Percentiles rank a stretch among this genome's conserved stretches.
Conservation (phyloP, 1,140 invertebrate species). For the Ostrea edulis region DNA sequence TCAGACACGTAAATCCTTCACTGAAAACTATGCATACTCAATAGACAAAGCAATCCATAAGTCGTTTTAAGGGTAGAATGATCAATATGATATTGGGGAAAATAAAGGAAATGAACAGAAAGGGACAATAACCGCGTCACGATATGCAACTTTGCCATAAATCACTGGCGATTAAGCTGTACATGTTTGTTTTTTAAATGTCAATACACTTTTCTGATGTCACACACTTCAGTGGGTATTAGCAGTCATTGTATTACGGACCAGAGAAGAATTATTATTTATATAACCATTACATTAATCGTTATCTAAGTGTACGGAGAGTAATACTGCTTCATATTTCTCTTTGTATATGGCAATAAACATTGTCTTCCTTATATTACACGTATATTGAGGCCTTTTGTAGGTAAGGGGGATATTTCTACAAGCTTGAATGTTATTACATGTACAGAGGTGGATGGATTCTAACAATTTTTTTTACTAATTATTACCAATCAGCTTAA, state of each 20-base stretch:
- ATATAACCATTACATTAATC: background rate
- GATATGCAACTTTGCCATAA: background rate
- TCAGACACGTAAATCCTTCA: background rate
- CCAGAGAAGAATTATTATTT: background rate
- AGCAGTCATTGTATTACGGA: background rate
- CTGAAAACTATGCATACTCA: background rate
- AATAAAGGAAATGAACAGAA: background rate
- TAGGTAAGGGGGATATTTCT: no score
- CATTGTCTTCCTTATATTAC: no score
- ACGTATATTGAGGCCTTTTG: no score
- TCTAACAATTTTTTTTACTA: no score
- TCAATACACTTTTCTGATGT: constrained; percentile 4
- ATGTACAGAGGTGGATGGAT: no score
- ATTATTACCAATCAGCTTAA: no score
- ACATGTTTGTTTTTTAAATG: constrained; percentile 11
- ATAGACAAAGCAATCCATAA: background rate
- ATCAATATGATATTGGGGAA: constrained; percentile 5
- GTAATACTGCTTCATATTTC: background rate
- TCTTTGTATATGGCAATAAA: background rate
- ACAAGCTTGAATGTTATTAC: no score
- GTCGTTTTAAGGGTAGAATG: constrained; percentile 2
- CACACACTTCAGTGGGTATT: background rate
- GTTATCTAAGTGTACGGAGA: background rate
- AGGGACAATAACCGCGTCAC: background rate
- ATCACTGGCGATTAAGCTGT: background rate